A percentile compares a stretch with the other conserved stretches of the same genome.
These are phyloP conservation scores for Nysson spinosus DNA, from an alignment of 2,888 invertebrate species.

Conservation along the genomic window DNA sequence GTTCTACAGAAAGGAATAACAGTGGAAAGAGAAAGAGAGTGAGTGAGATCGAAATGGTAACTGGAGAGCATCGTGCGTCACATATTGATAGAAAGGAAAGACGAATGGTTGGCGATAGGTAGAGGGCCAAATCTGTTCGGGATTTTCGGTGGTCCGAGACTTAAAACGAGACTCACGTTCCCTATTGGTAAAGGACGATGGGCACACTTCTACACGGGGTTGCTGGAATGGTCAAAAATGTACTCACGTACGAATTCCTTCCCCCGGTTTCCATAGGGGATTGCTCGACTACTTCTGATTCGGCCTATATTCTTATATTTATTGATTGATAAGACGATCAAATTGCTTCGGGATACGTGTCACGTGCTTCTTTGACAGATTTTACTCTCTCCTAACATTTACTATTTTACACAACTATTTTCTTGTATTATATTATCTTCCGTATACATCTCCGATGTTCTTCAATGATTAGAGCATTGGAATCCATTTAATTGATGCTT, in stretches of 20 bases:
- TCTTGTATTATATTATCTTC: too few species aligned
- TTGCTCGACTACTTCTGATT: constrained; percentile 58
- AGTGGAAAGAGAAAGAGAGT: neutral
- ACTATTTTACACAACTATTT: too few species aligned
- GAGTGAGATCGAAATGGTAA: constrained; percentile 8
- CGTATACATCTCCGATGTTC: too few species aligned
- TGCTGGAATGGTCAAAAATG: constrained; percentile 59
- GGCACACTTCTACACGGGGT: constrained; percentile 59
- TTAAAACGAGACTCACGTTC: constrained; percentile 70
- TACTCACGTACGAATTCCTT: constrained; percentile 63
- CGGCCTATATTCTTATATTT: constrained; percentile 55
- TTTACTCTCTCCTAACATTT: neutral
- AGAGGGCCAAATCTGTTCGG: constrained; percentile 67
- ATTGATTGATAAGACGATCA: constrained; percentile 51
- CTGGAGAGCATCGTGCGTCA: constrained; percentile 53
- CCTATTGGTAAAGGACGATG: constrained; percentile 64
- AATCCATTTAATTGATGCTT: too few species aligned
- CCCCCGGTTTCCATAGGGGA: constrained; percentile 40
- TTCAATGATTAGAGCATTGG: too few species aligned
- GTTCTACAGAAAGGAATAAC: neutral
- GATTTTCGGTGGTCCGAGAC: constrained; percentile 65
- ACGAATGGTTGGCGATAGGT: constrained; percentile 61
- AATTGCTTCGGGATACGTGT: constrained; percentile 13
- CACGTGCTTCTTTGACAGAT: constrained; percentile 10
- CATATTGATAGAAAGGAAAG: constrained; percentile 62